phyloP scores from a whole-genome alignment of 2,888 invertebrate species.

The Aporophyla nigra region DNA sequence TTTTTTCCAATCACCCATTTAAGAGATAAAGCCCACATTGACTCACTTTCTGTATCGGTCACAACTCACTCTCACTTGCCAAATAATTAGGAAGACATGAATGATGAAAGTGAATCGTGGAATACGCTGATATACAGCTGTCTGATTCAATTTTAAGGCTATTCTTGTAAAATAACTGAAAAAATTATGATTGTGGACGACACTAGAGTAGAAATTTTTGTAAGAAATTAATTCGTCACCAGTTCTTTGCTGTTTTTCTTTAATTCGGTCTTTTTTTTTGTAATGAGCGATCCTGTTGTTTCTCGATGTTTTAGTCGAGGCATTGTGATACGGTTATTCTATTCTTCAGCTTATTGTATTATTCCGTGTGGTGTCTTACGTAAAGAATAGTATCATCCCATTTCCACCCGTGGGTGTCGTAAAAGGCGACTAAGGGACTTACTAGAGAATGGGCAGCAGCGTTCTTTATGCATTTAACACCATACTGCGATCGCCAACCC shows the following conservation, averaged over 20 bases:
- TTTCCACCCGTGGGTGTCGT: no score
- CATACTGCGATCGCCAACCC: no score
- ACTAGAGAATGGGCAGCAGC: no score
- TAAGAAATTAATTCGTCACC: not conserved
- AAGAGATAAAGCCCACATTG: constrained; percentile 57
- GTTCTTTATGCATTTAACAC: no score
- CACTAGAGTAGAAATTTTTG: not conserved
- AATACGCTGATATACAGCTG: constrained; percentile 1
- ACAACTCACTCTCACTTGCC: constrained; percentile 50
- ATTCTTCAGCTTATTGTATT: no score
- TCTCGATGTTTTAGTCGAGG: not conserved
- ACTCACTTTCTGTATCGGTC: constrained; percentile 53
- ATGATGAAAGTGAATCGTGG: constrained; percentile 40
- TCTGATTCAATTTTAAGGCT: not conserved
- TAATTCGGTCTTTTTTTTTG: not conserved
- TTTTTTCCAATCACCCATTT: constrained; percentile 40
- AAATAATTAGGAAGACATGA: constrained; percentile 29
- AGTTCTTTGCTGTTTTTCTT: no score
- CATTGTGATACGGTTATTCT: no score
- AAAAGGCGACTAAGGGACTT: no score
- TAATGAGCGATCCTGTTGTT: not conserved
- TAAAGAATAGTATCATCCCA: no score
- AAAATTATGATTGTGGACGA: not conserved
- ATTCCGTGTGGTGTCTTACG: no score
- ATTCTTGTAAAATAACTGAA: not conserved